phyloP scores from a whole-genome alignment of 2,888 invertebrate genomes.

The Melolontha melolontha region DNA sequence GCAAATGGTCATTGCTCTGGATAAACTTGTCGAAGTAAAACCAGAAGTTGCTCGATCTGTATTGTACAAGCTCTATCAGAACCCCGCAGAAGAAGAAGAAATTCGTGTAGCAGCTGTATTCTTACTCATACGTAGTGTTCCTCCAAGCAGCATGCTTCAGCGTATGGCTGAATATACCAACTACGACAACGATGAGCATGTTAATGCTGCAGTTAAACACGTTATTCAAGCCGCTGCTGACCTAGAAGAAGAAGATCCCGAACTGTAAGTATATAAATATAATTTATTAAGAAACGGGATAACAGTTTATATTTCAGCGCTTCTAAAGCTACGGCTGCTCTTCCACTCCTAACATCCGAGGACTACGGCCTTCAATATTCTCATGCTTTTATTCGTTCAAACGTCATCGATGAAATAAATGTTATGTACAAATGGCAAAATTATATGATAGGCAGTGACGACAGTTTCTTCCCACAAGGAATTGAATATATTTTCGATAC shows the following conservation, averaged over 20 bases:
- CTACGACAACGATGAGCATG: slow-evolving; percentile 72
- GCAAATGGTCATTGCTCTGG: slow-evolving; percentile 72
- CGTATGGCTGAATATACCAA: slow-evolving; percentile 78
- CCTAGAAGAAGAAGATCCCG: slow-evolving; percentile 63
- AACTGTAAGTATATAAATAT: slow-evolving; percentile 61
- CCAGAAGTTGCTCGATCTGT: slow-evolving; percentile 71
- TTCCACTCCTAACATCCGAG: slow-evolving; percentile 60
- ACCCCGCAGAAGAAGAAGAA: slow-evolving; percentile 74
- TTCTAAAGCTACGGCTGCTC: slow-evolving; percentile 64
- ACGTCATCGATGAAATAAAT: slow-evolving; percentile 64
- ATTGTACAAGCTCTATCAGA: slow-evolving; percentile 75
- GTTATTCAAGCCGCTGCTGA: slow-evolving; percentile 71
- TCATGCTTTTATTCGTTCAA: slow-evolving; percentile 63
- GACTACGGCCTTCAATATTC: slow-evolving; percentile 69
- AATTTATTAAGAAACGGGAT: not conserved
- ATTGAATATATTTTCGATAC: slow-evolving; percentile 55
- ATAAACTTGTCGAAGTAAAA: slow-evolving; percentile 66
- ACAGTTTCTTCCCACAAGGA: slow-evolving; percentile 69
- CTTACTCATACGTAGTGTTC: slow-evolving; percentile 71
- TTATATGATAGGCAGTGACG: slow-evolving; percentile 70
- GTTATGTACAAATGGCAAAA: slow-evolving; percentile 63
- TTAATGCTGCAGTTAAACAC: slow-evolving; percentile 75
- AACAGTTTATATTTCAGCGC: slow-evolving; percentile 53
- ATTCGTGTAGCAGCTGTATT: slow-evolving; percentile 75
- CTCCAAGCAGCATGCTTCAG: slow-evolving; percentile 74